Evolutionary conservation across 2,113 vertebrate species (phyloP), one percentile per base, ranked within the genome.

Genomic region (Rhinolophus ferrumequinum): DNA sequence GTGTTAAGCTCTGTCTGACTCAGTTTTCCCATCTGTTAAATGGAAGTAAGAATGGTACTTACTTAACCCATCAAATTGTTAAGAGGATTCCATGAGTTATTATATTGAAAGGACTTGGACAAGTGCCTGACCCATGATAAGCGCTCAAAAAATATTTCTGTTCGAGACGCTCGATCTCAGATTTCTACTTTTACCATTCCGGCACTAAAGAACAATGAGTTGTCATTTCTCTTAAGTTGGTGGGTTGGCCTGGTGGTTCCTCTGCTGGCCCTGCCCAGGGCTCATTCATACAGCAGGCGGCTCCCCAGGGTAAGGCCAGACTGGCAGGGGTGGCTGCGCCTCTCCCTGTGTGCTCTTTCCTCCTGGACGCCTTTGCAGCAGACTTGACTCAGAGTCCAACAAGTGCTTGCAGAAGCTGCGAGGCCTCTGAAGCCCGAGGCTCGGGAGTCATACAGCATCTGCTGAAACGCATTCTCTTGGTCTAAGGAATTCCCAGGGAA

Each of bases 311-410:
- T 11, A 6, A 3, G 33, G 41, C 6, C 41, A 50, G 28, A 28
- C 30, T n/a, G 35, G 9, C 21, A 62, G 26, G 19, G 4, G 8
- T 19, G 24, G 5, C 28, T 35, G 18, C 19, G 16, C 13, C 16
- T 75, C 12, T 38, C 5, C 13, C 26, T 4, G 10, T 0, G 5
- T 14, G 5, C 0, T 2, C 24, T 44, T 50, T 88, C 4, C 58
- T 70, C 47, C 41, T 24, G 30, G 47, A 80, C 9, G 21, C 56
- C 2, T 16, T 3, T 9, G 30, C 16, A 56, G 13, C 16, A 81
- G 6, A 1, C 3, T 5, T n/a, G 56, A 41, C 47, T 94, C 35
- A 62, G 52, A 44, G 35, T 33, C 22, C 33, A 62, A 26, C 18
- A 50, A 21, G 6, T 3, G 2, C 30, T 62, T 84, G 21, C n/a